Base-by-base conservation (phyloP, 2,888 invertebrate genomes). In the Nysson spinosus region DNA sequence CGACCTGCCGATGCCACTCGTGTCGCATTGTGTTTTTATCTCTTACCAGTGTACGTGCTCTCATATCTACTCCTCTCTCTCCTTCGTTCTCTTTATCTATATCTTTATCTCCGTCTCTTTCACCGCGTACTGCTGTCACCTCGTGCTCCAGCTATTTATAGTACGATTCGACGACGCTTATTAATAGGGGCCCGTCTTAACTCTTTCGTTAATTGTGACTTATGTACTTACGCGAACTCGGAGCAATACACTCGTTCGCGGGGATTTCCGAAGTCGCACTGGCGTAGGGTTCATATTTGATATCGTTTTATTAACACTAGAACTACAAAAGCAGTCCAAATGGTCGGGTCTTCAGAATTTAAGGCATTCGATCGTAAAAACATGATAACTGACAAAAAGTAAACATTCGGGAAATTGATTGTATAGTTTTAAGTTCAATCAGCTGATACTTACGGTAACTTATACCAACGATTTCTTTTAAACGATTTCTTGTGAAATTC, bases 161-260 rank as follows among this genome's bases (percentile, higher is more conserved):
- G 78, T 50, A 51, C 32, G 65, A 58, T 79, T 78, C 77, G 73
- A 70, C 75, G 70, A 79, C 72, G 78, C 79, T 83, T 83, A 82
- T 82, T 82, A 82, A 82, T 81, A 79, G 81, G 76, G 76, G 63
- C 60, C 70, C 72, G 75, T 81, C 78, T 83, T 80, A 82, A 79
- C 77, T 77, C 75, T 76, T 74, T 77, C 73, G 70, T 79, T 79
- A 81, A 81, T 80, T 80, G 75, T 80, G 71, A 79, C 73, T 79
- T 81, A 81, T 79, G 78, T 60, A 28, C 49, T 46, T 40, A 37
- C 54, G 58, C 60, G 62, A 65, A 68, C 39, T 57, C 22, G 20
- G 56, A 47, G 54, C 42, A 32, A 17, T 62, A 34, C 40, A 51
- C 55, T 56, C 58, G 19, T 57, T 57, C 26, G 71, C 60, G 60